phyloP scores from a whole-genome alignment of 2,113 vertebrate species.

The Campylorhamphus procurvoides region DNA sequence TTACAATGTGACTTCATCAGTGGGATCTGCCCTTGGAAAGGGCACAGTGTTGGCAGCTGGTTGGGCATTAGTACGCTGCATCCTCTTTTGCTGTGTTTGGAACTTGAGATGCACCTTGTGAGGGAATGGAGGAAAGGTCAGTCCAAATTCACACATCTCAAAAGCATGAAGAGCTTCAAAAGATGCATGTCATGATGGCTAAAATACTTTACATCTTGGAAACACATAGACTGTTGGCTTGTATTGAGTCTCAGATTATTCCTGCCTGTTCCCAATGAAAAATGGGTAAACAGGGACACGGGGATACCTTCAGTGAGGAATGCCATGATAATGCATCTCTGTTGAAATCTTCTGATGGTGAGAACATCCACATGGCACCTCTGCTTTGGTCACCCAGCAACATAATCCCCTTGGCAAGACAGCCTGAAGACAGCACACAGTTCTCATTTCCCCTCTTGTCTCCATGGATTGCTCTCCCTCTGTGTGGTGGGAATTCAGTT shows the following conservation, averaged over 20 bases:
- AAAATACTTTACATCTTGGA: background rate
- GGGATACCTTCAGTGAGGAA: background rate
- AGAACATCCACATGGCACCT: background rate
- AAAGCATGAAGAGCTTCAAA: background rate
- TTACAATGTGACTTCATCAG: background rate
- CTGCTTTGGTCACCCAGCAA: background rate
- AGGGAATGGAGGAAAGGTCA: background rate
- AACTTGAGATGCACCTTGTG: background rate
- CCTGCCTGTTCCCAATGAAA: background rate
- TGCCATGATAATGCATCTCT: background rate
- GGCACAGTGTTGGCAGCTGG: rapidly evolving
- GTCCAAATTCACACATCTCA: background rate
- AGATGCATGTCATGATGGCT: rapidly evolving
- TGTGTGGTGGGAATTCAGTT: background rate
- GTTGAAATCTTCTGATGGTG: background rate
- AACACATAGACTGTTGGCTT: background rate
- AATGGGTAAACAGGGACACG: background rate
- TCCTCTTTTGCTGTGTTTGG: background rate
- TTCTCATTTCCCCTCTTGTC: background rate
- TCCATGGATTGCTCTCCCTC: background rate
- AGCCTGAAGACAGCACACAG: background rate
- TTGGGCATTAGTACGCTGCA: background rate
- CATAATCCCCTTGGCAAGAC: background rate
- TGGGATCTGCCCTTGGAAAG: background rate
- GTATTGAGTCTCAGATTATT: background rate